Percentiles rank a stretch among this genome's conserved stretches.
Conservation (phyloP, 1,140 invertebrate genomes). For the Nautilus pompilius region DNA sequence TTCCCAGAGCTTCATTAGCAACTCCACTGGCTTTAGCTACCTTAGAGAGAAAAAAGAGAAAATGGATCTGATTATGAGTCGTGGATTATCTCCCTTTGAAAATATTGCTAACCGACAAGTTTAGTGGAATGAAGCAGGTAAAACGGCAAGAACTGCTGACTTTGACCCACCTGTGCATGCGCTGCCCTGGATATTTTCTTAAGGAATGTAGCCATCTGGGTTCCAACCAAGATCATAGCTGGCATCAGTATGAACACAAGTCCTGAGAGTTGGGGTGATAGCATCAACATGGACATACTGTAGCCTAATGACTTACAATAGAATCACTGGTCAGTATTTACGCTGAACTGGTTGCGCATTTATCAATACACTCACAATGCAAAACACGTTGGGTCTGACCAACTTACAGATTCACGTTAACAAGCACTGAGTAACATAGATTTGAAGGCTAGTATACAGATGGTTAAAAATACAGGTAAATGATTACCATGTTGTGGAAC, state of each 20-base stretch:
- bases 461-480: no score
- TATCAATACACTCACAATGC: no score
- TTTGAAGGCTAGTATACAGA: no score
- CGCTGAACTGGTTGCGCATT: no score
- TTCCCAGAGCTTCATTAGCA: conserved; percentile 88
- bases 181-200: conserved; percentile 71
- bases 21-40: conserved; percentile 79
- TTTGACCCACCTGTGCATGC: conserved; percentile 68
- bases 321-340: no score
- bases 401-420: no score
- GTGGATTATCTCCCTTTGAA: neutral
- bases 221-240: conserved; percentile 73
- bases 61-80: neutral
- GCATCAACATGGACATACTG: no score
- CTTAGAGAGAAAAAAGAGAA: conserved; percentile 55
- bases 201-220: conserved; percentile 70
- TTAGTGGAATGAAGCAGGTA: neutral
- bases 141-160: neutral
- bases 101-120: neutral
- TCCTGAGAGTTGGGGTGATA: conserved; percentile 84
- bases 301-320: no score
- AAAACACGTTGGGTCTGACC: no score
- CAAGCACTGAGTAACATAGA: no score
- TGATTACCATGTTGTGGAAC: no score
- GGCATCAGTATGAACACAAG: conserved; percentile 80